These are phyloP conservation scores for Dipodomys spectabilis DNA, from an alignment of 2,113 vertebrate genomes.

Conservation along the genomic window DNA sequence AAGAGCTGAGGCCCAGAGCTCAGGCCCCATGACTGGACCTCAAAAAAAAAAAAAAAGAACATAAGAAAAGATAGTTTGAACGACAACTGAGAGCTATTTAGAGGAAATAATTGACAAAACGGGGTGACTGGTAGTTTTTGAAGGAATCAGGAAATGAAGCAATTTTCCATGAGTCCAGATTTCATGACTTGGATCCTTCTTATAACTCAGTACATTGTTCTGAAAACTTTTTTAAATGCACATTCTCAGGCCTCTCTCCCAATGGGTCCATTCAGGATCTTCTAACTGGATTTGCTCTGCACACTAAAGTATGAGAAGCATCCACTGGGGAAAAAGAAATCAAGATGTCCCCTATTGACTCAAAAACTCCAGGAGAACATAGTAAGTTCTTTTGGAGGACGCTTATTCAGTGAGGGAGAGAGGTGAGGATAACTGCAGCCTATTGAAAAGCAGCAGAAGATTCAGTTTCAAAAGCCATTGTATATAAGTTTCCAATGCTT, in stretches of 20 bases:
- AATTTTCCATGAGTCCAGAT: not conserved
- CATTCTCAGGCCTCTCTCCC: not conserved
- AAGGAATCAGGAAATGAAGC: not conserved
- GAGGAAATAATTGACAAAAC: not conserved
- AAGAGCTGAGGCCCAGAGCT: too few relatives aligned
- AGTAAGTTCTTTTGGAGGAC: fast-evolving
- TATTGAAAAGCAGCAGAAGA: not conserved
- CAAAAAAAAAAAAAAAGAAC: too few relatives aligned
- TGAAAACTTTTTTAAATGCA: not conserved
- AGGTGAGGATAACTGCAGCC: not conserved
- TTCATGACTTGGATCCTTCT: not conserved
- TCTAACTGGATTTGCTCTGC: not conserved
- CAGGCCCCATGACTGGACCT: too few relatives aligned
- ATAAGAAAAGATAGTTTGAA: not conserved
- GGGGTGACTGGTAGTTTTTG: not conserved
- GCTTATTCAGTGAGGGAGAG: not conserved
- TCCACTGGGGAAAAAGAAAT: not conserved
- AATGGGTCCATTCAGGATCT: not conserved
- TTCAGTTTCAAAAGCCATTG: not conserved
- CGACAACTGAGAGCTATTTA: not conserved
- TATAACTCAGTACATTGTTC: not conserved
- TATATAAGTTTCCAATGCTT: not conserved
- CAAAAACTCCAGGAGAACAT: not conserved
- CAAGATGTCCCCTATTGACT: not conserved
- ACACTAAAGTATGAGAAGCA: not conserved